Percentiles rank a stretch among this genome's conserved stretches.
These are phyloP conservation scores for Gymnorhina tibicen DNA, from an alignment of 2,113 vertebrate genomes.

Conservation along the genomic window DNA sequence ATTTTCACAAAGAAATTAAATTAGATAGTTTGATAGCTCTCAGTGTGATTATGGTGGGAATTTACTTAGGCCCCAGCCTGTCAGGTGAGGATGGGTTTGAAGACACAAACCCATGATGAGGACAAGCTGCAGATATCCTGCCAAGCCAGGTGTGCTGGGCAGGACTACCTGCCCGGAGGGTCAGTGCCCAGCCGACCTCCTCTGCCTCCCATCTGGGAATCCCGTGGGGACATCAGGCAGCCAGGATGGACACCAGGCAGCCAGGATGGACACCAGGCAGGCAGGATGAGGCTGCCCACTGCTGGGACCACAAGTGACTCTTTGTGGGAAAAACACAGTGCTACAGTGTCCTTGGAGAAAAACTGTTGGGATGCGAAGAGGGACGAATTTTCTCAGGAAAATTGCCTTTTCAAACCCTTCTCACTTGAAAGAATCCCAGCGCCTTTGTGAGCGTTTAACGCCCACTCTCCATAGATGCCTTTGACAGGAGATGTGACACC, in stretches of 20 bases:
- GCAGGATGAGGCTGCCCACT: not conserved
- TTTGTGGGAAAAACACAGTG: not conserved
- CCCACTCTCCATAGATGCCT: not conserved
- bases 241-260: accelerated
- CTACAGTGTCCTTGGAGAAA: not conserved
- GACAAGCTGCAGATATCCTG: not conserved
- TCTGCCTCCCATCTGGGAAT: not conserved
- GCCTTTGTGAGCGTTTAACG: not conserved
- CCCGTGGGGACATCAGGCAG: not conserved
- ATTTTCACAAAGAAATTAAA: constrained; percentile 74
- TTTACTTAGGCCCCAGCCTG: constrained; percentile 15
- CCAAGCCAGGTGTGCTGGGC: not conserved
- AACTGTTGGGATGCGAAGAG: not conserved
- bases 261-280: not conserved
- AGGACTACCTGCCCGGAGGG: not conserved
- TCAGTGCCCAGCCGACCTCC: not conserved
- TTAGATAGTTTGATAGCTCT: constrained; percentile 71
- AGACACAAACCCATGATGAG: not conserved
- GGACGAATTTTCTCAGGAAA: not conserved
- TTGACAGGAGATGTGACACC: not conserved
- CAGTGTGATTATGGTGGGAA: constrained; percentile 60
- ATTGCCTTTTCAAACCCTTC: not conserved
- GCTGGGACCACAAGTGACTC: not conserved
- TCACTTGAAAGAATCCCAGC: not conserved
- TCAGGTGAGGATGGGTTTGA: not conserved